Base-by-base conservation (phyloP, 2,888 invertebrate genomes). In the Sinelater perroti region DNA sequence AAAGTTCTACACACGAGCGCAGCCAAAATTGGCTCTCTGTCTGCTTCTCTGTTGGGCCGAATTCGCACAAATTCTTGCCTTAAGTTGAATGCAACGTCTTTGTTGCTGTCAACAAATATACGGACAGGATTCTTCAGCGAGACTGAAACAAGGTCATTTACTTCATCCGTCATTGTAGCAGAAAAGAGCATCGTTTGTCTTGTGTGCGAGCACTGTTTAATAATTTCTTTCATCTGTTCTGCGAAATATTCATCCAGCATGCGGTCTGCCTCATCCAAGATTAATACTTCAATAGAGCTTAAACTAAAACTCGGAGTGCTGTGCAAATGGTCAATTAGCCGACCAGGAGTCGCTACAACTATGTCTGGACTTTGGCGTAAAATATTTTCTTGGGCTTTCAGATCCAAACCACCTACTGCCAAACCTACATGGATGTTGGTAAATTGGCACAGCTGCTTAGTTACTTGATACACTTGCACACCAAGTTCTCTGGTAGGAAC, bases 191-290 rank as follows among this genome's bases (percentile, higher is more conserved):
- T 92, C 0, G 97, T 98, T 79, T 99, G 98, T 6, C 97, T 84
- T 10, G 90, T 93, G 54, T 88, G 85, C 0, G 95, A 87, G 77
- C 98, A 98, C 69, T 95, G 90, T 11, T 89, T 87, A 44, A 99
- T 93, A 69, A 99, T 94, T 79, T 98, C 97, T 74, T 96, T 97
- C 95, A 99, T 96, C 78, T 99, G 99, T 67, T 97, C 97, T 0
- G 95, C 95, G 81, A 99, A 99, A 78, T 95, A 95, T 75, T 98
- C 97, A 78, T 99, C 98, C 64, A 99, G 78, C 96, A 99, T 98
- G 68, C 96, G 69, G 76, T 91, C 90, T 31, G 90, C 90, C 77
- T 91, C 90, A 72, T 91, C 91, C 38, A 91, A 77, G 61, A 91
- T 87, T 18, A 91, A 77, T 10, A 97, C 90, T 83, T 99, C 98